Percentiles rank a stretch among this genome's conserved stretches.
Conservation (phyloP, 1,140 invertebrate genomes). For the Drosophila micromelanica region DNA sequence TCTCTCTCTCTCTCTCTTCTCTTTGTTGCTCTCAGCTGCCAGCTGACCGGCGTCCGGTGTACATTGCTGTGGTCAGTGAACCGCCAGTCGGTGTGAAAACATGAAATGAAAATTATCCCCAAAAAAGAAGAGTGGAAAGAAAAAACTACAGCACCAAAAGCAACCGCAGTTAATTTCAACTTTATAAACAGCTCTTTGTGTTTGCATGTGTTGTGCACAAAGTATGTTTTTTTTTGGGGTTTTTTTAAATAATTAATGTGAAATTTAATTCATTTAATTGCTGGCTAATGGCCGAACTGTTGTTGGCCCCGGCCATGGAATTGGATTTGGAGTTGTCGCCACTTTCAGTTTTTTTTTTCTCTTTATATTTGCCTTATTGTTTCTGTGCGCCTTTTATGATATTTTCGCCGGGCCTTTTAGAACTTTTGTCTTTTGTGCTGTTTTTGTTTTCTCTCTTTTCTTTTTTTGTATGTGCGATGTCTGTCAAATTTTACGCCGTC, state of each 20-base stretch:
- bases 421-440: conserved; percentile 58
- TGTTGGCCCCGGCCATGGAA: conserved; percentile 33
- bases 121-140: conserved; percentile 26
- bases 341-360: conserved; percentile 54
- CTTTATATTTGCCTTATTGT: conserved; percentile 21
- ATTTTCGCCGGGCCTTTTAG: conserved; percentile 48
- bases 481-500: conserved; percentile 79
- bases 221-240: conserved; percentile 3
- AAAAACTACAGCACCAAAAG: conserved; percentile 2
- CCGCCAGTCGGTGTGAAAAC: conserved; percentile 42
- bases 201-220: not conserved
- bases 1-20: conserved; percentile 9
- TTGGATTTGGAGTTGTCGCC: conserved; percentile 27
- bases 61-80: conserved; percentile 65
- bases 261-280: conserved; percentile 77
- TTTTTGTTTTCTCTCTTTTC: not conserved
- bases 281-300: conserved; percentile 45
- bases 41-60: conserved; percentile 54
- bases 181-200: conserved; percentile 38
- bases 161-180: conserved; percentile 48
- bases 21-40: conserved; percentile 18
- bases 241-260: conserved; percentile 69
- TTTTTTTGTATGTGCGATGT: conserved; percentile 52
- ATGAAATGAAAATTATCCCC: conserved; percentile 59
- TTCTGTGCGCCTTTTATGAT: conserved; percentile 27